Base-by-base conservation (phyloP, 2,888 invertebrate genomes). In the Micropterix aruncella region DNA sequence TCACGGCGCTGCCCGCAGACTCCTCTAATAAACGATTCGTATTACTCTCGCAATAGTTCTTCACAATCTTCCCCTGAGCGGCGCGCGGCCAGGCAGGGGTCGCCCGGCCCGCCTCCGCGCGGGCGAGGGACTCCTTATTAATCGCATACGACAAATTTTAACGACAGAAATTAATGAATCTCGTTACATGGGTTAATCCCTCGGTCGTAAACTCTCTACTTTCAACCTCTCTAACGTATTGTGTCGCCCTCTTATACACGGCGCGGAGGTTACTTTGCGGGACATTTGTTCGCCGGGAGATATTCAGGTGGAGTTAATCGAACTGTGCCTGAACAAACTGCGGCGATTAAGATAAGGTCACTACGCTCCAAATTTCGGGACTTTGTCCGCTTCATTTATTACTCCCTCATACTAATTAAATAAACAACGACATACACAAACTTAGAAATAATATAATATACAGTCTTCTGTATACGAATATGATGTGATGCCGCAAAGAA, bases 91-190 rank as follows among this genome's bases (percentile, higher is more conserved):
- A 58, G 58, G 38, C 61, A 63, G 67, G 63, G 68, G 69, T 66
- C 65, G 60, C 62, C 61, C 36, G 47, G 40, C 3, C 17, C 12
- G 38, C 4, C 9, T 9, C 17, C 3, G 44, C 19, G 61, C 61
- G 58, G 60, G 59, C 59, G 18, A 62, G 62, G 66, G 62, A 66
- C 64, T 68, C 68, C 69, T 71, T 71, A 71, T 71, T 71, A 71
- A 71, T 71, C 68, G 71, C 67, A 69, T 68, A 70, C 71, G 70
- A 71, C 71, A 70, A 71, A 71, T 71, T 71, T 71, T 71, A 71
- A 71, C 71, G 71, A 71, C 71, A 71, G 69, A 70, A 70, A 71
- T 70, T 71, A 71, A 71, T 70, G 71, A 70, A 70, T 70, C 71
- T 71, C 70, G 69, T 71, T 71, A 71, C 69, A 67, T 59, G 70